Conservation (phyloP, 1,140 invertebrate genomes). For the Drosophila obscura region DNA sequence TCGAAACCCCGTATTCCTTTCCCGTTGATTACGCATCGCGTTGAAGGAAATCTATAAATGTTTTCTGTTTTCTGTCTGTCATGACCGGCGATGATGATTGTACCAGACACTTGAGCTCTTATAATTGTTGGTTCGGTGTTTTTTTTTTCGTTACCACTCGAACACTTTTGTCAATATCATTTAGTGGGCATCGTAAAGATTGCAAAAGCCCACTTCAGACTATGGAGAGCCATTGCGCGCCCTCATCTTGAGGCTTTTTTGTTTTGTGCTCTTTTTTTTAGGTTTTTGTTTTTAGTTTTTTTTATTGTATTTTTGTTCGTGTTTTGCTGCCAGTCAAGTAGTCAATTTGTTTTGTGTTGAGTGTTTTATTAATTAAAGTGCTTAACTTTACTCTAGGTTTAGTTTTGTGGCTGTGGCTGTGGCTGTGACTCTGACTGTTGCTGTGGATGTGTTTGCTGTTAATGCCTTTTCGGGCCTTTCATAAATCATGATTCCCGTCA, state of each 20-base stretch:
- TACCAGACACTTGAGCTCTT: slow-evolving; percentile 69
- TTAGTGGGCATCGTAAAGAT: slow-evolving; percentile 81
- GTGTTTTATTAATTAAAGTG: slow-evolving; percentile 82
- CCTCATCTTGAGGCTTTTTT: slow-evolving; percentile 42
- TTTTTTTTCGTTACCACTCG: slow-evolving; percentile 59
- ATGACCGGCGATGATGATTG: slow-evolving; percentile 75
- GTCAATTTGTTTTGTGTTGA: slow-evolving; percentile 76
- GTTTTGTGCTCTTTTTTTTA: slow-evolving; percentile 9
- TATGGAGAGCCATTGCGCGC: slow-evolving; percentile 69
- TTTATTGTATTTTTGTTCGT: slow-evolving; percentile 19
- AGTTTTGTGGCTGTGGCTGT: slow-evolving; percentile 7
- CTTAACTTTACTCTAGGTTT: slow-evolving; percentile 46
- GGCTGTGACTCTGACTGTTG: slow-evolving; percentile 25
- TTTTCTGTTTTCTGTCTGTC: slow-evolving; percentile 42
- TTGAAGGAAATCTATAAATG: slow-evolving; percentile 45
- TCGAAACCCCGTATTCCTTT: background rate
- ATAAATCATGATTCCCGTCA: slow-evolving; percentile 60
- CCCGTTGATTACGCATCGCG: slow-evolving; percentile 50
- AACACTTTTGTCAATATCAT: slow-evolving; percentile 81
- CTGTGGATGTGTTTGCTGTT: slow-evolving; percentile 3
- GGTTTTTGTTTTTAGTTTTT: slow-evolving; percentile 30
- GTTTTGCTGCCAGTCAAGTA: slow-evolving; percentile 47
- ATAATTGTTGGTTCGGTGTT: slow-evolving; percentile 48
- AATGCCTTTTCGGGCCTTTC: slow-evolving; percentile 48
- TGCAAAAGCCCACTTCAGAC: slow-evolving; percentile 77